Conservation (phyloP, 2,797 vertebrate genomes). For the Tapera naevia region DNA sequence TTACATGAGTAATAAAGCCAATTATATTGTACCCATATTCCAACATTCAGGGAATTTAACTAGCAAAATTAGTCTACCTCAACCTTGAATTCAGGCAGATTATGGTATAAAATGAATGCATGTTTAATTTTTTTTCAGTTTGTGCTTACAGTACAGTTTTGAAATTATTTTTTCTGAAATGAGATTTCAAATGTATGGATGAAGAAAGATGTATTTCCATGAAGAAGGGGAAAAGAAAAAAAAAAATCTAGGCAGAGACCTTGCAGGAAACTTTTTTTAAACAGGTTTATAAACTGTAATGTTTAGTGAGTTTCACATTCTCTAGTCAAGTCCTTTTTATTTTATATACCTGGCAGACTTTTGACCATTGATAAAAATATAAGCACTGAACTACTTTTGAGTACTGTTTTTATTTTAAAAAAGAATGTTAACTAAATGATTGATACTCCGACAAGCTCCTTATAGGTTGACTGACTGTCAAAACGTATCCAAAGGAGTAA, state of each 20-base stretch:
- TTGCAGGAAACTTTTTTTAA: not conserved
- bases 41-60: not conserved
- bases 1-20: not conserved
- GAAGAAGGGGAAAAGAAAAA: not conserved
- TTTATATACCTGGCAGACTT: not conserved
- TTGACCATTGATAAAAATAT: not conserved
- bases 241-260: not conserved
- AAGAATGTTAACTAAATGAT: not conserved
- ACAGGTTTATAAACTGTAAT: slow-evolving; percentile 17
- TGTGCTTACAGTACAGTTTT: not conserved
- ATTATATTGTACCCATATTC: not conserved
- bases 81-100: not conserved
- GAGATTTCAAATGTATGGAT: not conserved
- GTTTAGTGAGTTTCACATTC: not conserved
- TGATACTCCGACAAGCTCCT: not conserved
- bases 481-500: not conserved
- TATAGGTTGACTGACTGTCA: not conserved
- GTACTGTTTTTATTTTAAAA: not conserved
- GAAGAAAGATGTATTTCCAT: not conserved
- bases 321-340: not conserved
- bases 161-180: not conserved
- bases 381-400: not conserved
- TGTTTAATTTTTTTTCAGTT: not conserved
- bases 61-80: not conserved
- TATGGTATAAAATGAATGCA: not conserved